These are phyloP conservation scores for Dinoponera quadriceps DNA, from an alignment of 1,140 invertebrate genomes.

Conservation along the genomic window DNA sequence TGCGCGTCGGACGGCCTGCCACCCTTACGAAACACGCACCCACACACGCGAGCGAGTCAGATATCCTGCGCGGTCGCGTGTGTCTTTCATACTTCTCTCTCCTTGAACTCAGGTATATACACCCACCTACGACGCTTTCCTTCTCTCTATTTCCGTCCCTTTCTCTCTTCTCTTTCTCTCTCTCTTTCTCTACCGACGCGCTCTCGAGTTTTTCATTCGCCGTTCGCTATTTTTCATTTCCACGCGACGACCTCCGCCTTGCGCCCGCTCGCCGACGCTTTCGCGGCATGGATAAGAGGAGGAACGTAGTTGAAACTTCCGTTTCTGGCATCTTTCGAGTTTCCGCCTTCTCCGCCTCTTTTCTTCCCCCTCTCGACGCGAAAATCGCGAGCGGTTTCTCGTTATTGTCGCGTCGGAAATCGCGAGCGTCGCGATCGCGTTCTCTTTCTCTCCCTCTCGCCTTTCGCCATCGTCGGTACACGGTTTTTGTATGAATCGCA, in stretches of 20 bases:
- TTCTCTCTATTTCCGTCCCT: slow-evolving; percentile 20
- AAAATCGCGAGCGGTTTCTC: background rate
- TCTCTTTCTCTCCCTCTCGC: background rate
- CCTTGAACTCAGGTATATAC: slow-evolving; percentile 40
- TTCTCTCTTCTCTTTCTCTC: background rate
- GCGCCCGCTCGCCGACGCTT: background rate
- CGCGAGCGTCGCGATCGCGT: slow-evolving; percentile 21
- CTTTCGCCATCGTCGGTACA: background rate
- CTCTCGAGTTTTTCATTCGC: slow-evolving; percentile 76
- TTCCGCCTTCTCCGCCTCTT: slow-evolving; percentile 28
- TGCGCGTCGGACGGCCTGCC: slow-evolving; percentile 73
- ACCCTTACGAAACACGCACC: slow-evolving; percentile 64
- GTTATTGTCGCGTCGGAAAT: slow-evolving; percentile 37
- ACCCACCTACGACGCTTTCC: slow-evolving; percentile 40
- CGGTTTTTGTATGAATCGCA: background rate
- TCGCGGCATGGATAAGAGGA: background rate
- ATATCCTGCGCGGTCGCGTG: slow-evolving; percentile 46
- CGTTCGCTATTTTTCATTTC: slow-evolving; percentile 74
- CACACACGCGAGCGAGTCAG: slow-evolving; percentile 25
- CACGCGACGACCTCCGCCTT: slow-evolving; percentile 52
- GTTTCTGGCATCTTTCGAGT: slow-evolving; percentile 35
- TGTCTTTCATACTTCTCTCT: slow-evolving; percentile 56
- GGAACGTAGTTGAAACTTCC: slow-evolving; percentile 38
- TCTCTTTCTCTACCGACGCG: slow-evolving; percentile 2
- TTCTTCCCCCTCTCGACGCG: background rate